phyloP scores from a whole-genome alignment of 1,140 invertebrate species.

The Uloborus diversus region DNA sequence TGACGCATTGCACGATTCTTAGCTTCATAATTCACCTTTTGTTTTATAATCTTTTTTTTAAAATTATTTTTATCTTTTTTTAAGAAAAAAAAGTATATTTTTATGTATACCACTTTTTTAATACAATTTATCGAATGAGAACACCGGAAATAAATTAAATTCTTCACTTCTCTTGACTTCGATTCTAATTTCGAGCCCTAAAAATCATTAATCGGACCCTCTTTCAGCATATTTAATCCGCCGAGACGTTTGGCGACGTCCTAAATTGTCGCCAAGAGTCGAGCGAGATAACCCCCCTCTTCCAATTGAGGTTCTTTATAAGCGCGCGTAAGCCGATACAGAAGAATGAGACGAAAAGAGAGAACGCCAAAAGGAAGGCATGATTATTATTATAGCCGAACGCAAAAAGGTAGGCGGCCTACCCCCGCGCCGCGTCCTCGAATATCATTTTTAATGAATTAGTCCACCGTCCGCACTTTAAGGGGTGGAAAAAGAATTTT shows the following conservation, averaged over 20 bases:
- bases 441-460: constrained; percentile 57
- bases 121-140: too few relatives aligned
- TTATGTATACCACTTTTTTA: too few relatives aligned
- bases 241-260: not conserved
- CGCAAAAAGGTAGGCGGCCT: constrained; percentile 26
- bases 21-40: too few relatives aligned
- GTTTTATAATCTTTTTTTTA: too few relatives aligned
- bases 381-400: constrained; percentile 53
- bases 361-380: constrained; percentile 11
- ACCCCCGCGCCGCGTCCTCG: constrained; percentile 2
- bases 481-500: constrained; percentile 45
- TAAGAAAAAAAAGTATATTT: not conserved
- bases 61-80: not conserved
- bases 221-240: not conserved
- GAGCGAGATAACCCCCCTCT: constrained; percentile 13
- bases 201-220: too few relatives aligned
- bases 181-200: too few relatives aligned
- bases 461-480: constrained; percentile 39
- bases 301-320: constrained; percentile 52
- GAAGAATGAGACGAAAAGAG: constrained; percentile 21
- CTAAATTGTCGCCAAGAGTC: not conserved
- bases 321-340: constrained; percentile 55
- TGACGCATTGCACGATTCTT: too few relatives aligned
- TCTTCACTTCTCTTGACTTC: too few relatives aligned
- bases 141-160: too few relatives aligned